Base-by-base conservation (phyloP, 30 jellyfish, hydroid and myxozoan species). In the Turritopsis dohrnii region DNA sequence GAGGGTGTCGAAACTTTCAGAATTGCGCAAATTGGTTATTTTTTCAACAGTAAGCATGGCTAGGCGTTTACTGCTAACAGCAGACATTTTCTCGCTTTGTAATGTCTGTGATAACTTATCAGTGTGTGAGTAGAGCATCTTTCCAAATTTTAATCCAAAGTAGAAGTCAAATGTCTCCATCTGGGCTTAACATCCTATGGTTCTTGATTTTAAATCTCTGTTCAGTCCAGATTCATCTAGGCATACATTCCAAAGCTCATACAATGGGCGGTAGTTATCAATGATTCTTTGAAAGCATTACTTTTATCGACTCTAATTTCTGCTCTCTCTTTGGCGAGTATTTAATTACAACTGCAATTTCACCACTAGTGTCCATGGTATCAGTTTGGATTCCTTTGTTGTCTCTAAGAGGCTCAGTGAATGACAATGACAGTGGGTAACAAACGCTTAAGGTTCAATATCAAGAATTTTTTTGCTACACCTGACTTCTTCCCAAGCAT, bases 401-500 rank as follows among this genome's bases (percentile, higher is more conserved):
- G 88, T 66, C 54, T 87, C 88, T 87, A 88, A 87, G 27, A 87
- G 80, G 75, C 95, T 86, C 82, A 86, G 69, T 52, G 90, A 89
- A 72, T 89, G 94, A 7, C 85, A 86, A 84, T 89, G 94, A 80
- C 87, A 89, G 65, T 89, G 94, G 30, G 87, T 89, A 18, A 84
- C 87, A 26, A 1, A 82, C 24, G 96, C 90, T 79, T 83, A 75
- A 20, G 96, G 96, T 82, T 88, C 85, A 1, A 82, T 65, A 69
- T 54, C 85, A n/a, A 17, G 76, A 29, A 88, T 71, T 72, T 76
- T 79, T 66, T 77, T 54, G 96, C 94, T 20, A 89, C 96, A 8
- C 90, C 86, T 7, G 94, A 71, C 65, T 77, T 89, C 71, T 24
- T 4, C 26, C 94, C 94, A 26, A 76, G 94, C 94, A 89, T 84